A percentile compares a stretch with the other conserved stretches of the same genome.
These are phyloP conservation scores for Hiodon alosoides DNA, from an alignment of 2,113 vertebrate genomes.

Conservation along the genomic window DNA sequence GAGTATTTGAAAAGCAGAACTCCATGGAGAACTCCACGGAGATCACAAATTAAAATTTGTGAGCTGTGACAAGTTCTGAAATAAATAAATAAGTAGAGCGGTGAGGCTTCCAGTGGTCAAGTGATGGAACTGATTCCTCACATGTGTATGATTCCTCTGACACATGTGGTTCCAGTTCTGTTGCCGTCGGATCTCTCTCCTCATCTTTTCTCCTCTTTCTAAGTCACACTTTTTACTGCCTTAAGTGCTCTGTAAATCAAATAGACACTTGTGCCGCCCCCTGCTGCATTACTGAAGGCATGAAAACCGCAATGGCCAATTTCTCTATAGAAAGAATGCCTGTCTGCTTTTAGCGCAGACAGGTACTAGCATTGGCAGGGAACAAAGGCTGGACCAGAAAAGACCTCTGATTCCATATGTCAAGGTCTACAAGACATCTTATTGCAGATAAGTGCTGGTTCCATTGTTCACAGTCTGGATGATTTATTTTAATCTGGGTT, in stretches of 20 bases:
- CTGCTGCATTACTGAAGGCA: constrained; percentile 19
- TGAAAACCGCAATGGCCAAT: constrained; percentile 23
- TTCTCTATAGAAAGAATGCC: no score
- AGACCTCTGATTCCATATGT: no score
- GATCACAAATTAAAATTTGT: constrained; percentile 35
- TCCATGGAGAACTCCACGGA: background rate
- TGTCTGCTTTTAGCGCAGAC: no score
- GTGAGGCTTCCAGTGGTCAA: constrained; percentile 38
- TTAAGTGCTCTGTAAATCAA: constrained; percentile 21
- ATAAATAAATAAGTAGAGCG: constrained; percentile 21
- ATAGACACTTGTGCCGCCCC: background rate
- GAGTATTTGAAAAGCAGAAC: no score
- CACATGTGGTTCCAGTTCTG: constrained; percentile 59
- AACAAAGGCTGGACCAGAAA: no score
- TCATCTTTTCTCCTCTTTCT: constrained; percentile 34
- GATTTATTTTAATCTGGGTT: no score
- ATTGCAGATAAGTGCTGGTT: no score
- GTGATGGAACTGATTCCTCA: constrained; percentile 49
- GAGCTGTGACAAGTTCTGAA: constrained; percentile 39
- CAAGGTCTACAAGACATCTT: no score
- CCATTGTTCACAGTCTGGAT: no score
- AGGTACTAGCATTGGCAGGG: no score
- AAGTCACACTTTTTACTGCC: background rate
- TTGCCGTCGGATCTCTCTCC: constrained; percentile 34
- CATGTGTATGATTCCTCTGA: constrained; percentile 43